phyloP scores from a whole-genome alignment of 1,140 invertebrate genomes.

The Pomacea maculata region DNA sequence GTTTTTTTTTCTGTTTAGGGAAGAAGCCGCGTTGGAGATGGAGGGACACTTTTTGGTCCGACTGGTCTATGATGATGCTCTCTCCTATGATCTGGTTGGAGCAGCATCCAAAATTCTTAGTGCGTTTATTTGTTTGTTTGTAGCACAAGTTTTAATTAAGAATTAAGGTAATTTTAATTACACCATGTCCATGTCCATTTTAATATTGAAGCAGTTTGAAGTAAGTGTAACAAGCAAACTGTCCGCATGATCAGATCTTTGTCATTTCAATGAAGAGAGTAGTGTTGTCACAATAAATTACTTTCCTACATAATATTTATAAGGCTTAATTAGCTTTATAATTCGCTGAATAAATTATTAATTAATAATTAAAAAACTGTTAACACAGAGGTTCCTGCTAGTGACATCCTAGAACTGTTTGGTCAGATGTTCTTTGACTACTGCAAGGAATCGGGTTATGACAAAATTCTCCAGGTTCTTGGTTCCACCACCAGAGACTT shows the following conservation, averaged over 20 bases:
- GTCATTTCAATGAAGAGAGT: too few species aligned
- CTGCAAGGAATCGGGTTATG: constrained; percentile 63
- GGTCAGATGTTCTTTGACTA: constrained; percentile 77
- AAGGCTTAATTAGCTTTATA: too few species aligned
- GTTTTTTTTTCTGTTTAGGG: constrained; percentile 69
- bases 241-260: too few species aligned
- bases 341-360: too few species aligned
- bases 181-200: neutral
- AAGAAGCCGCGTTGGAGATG: constrained; percentile 91
- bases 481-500: constrained; percentile 60
- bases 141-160: neutral
- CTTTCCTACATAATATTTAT: too few species aligned
- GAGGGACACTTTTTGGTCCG: constrained; percentile 94
- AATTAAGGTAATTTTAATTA: too few species aligned
- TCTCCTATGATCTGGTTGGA: constrained; percentile 91
- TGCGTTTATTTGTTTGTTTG: constrained; percentile 69
- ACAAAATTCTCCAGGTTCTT: constrained; percentile 60
- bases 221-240: too few species aligned
- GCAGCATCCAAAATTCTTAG: constrained; percentile 90
- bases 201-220: too few species aligned
- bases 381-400: constrained; percentile 84
- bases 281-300: too few species aligned
- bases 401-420: constrained; percentile 90
- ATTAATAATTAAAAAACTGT: too few species aligned
- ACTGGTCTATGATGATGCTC: constrained; percentile 94